Base-by-base conservation (phyloP, 64 coral and sea anemone genomes). In the Trachythela sp. region DNA sequence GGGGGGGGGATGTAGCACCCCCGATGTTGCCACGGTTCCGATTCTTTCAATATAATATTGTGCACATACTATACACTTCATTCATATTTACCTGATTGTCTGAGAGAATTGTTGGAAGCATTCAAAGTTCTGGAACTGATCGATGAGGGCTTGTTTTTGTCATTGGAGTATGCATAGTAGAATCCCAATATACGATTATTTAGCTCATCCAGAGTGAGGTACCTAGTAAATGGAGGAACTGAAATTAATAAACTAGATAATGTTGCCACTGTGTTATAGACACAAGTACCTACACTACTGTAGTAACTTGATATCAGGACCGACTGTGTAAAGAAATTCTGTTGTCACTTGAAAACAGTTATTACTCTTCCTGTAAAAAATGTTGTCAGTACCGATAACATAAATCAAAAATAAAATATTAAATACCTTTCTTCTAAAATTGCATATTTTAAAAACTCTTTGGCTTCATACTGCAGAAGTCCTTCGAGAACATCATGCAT, bases 401-500 rank as follows among this genome's bases (percentile, higher is more conserved):
- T n/a, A 59, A 22, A 18, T 59, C 5, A n/a, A 59, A 59, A 59
- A 22, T 59, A 59, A 22, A 4, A 59, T n/a, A n/a, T n/a, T 9
- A 59, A 18, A 59, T 22, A 59, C 54, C 54, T 59, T 59, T 59
- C 54, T 2, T n/a, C 15, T 17, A 59, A 59, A 59, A 59, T 59
- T 59, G 54, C 54, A 59, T 59, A 59, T 59, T n/a, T 59, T 9
- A 59, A n/a, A 59, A 59, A 22, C 18, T 59, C 54, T 59, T 59
- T 59, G 15, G 54, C 54, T 77, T 80, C 75, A 39, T 80, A 80
- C 34, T 80, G 30, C 18, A 80, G 35, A 1, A 80, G 4, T 14
- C 75, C 75, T 80, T 80, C 75, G 0, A 80, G 37, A 1, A 80
- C 13, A 37, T 80, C 75, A 80, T 80, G 75, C 75, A 37, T 80